A percentile compares a stretch with the other conserved stretches of the same genome.
Conservation (phyloP, 2,888 invertebrate species). For the Germaria angustata region DNA sequence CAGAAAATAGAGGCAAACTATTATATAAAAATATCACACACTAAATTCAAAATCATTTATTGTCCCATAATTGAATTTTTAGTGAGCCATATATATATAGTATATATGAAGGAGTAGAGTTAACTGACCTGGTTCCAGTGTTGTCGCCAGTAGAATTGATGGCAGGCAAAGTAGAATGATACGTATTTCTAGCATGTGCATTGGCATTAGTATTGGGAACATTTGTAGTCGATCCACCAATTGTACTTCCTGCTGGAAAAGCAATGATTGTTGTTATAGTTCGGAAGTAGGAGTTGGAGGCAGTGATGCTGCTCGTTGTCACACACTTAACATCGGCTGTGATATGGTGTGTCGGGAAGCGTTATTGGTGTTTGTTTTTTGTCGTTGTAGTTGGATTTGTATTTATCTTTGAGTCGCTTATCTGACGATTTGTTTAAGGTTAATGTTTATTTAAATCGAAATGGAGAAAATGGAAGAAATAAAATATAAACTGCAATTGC, state of each 20-base stretch:
- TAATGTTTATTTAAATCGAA: conserved; percentile 74
- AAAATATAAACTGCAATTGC: conserved; percentile 2
- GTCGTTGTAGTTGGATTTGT: conserved; percentile 5
- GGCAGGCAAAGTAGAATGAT: conserved; percentile 80
- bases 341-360: conserved; percentile 14
- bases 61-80: too few species aligned
- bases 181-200: conserved; percentile 80
- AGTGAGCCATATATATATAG: too few species aligned
- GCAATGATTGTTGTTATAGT: conserved; percentile 63
- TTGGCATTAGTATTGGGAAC: conserved; percentile 73
- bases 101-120: too few species aligned
- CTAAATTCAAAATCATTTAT: too few species aligned
- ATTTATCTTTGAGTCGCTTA: not conserved
- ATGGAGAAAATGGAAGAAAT: not conserved
- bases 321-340: conserved; percentile 51
- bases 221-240: conserved; percentile 70
- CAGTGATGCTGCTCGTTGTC: conserved; percentile 37
- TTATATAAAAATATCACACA: too few species aligned
- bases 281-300: conserved; percentile 26
- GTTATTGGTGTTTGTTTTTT: not conserved
- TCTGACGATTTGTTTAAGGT: conserved; percentile 70
- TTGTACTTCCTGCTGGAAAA: conserved; percentile 55
- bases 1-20: too few species aligned
- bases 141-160: conserved; percentile 80
- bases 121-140: conserved; percentile 79